Evolutionary conservation across 2,888 invertebrate species (phyloP), one percentile per base, ranked within the genome.

Genomic region (Sympetrum striolatum): DNA sequence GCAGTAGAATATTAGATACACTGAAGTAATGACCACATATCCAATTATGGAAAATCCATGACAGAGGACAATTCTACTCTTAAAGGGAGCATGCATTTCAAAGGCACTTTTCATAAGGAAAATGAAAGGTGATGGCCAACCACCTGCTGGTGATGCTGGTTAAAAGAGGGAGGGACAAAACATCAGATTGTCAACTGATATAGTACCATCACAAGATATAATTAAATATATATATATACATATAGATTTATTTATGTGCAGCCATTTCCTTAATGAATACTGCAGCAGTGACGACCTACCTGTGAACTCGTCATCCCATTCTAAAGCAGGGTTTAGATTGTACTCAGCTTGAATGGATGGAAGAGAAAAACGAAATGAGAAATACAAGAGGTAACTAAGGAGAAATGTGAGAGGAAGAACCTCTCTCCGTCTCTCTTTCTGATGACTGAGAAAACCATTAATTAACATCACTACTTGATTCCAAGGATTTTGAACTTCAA

Each of bases 271-370:
- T 80, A 80, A 39, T 6, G 80, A 60, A 80, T 80, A 91, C 80
- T 91, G 91, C 86, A 35, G 80, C 80, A 94, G 94, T 94, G 95
- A 94, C 94, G 96, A 97, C 98, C 98, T 98, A 98, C 98, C 98
- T 98, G 98, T 98, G 96, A 98, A 98, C 96, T 98, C 98, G 98
- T 98, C 98, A 97, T 98, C 98, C 98, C 98, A 98, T 96, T 98
- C 98, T 98, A 98, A 98, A 97, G 98, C 98, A 96, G 98, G 98
- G 97, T 98, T 98, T 97, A 98, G 98, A 98, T 98, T 98, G 98
- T 98, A 98, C 96, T 98, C 98, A 96, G 98, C 98, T 98, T 98
- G 97, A 97, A 97, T 96, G 94, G 94, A 94, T 95, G 94, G 94
- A 94, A 92, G 94, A 94, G 93, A 93, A 94, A 94, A 94, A 94